Evolutionary conservation across 2,113 vertebrate genomes (phyloP).

Genomic region (Progne subis): DNA sequence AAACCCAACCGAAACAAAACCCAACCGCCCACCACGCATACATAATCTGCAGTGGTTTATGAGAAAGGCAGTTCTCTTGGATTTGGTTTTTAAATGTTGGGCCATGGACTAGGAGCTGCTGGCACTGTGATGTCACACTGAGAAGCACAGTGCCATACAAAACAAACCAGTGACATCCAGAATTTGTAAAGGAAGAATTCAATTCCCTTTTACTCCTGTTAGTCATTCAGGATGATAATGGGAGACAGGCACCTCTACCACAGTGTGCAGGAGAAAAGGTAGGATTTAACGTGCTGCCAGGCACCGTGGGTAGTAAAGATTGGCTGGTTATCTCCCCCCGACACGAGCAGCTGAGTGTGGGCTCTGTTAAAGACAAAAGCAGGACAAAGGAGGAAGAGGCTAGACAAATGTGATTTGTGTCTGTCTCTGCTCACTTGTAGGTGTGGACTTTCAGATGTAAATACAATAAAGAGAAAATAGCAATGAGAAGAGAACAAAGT

Average conservation of each 20-base stretch:
- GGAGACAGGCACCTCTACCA: background rate
- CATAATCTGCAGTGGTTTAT: background rate
- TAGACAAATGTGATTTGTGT: slow-evolving; percentile 9
- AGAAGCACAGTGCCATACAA: background rate
- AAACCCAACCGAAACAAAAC: background rate
- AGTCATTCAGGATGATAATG: background rate
- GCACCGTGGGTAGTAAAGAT: slow-evolving; percentile 12
- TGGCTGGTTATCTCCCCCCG: background rate
- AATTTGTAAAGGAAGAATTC: background rate
- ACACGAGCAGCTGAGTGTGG: background rate
- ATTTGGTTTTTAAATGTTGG: background rate
- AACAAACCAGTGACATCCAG: background rate
- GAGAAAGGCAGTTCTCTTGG: background rate
- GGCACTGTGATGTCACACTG: accelerated
- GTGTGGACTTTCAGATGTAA: slow-evolving; percentile 54
- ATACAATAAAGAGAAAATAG: slow-evolving; percentile 54
- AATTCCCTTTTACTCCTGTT: background rate
- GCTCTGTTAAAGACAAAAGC: slow-evolving; percentile 15
- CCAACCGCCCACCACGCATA: accelerated
- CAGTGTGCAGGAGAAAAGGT: slow-evolving; percentile 8
- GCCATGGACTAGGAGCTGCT: background rate
- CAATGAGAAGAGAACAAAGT: slow-evolving; percentile 55
- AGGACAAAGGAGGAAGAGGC: slow-evolving; percentile 19
- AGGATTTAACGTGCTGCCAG: background rate
- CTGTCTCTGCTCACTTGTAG: slow-evolving; percentile 29